Base-by-base conservation (phyloP, 2,888 invertebrate genomes). In the Lottia gigantea region DNA sequence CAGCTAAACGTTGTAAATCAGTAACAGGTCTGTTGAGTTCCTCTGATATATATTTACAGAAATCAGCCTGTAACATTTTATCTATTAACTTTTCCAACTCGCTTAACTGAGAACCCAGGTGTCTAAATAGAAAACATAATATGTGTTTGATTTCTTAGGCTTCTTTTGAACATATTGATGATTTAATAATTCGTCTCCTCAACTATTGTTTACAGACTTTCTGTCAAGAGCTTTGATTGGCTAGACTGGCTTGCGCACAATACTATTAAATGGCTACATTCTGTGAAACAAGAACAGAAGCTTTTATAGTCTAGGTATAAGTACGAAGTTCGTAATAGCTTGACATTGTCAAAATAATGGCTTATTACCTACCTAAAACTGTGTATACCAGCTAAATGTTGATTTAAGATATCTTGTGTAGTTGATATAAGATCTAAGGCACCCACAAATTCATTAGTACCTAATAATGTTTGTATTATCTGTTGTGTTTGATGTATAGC, bases 401-500 rank as follows among this genome's bases (percentile, higher is more conserved):
- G 94, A 14, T 93, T 92, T 47, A 99, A 91, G 70, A 98, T 95
- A 89, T 96, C 97, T 89, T 98, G 96, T 2, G 98, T 97, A 4
- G 97, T 97, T 78, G 95, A 93, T 80, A 99, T 99, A 74, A 99
- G 92, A 90, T 99, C 98, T 74, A 99, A 91, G 0, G 98, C 98
- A 61, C 96, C 97, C 49, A 97, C 97, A 91, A 97, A 99, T 89
- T 99, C 98, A 75, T 95, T 96, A 14, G 96, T 96, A 74, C 97
- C 95, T 63, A 99, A 90, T 66, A 98, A 90, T 70, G 97, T 91
- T 88, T 99, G 99, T 83, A 99, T 94, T 89, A 96, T 98, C 0
- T 97, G 95, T 88, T 99, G 99, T 23, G 98, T 98, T 90, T 99
- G 98, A 88, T 97, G 94, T 12, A 98, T 96, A 4, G 96, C 97